Base-by-base conservation (phyloP, 2,888 invertebrate genomes). In the Mythimna lalbum region DNA sequence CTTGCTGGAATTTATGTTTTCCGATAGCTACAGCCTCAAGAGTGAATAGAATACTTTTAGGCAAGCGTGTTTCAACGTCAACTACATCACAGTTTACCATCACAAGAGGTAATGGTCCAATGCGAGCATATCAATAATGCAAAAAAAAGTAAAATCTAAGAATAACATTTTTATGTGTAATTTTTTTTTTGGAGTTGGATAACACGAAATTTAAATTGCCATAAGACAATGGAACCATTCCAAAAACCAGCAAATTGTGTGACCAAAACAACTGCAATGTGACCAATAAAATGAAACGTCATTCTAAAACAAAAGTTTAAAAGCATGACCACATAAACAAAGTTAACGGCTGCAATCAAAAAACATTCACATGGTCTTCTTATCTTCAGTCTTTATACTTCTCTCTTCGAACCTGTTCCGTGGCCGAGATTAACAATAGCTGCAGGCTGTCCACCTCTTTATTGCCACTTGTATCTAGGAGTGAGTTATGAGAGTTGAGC, bases 361-460 rank as follows among this genome's bases (percentile, higher is more conserved):
- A 87, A 81, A 87, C 86, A 89, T 90, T 90, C 89, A 89, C 89
- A 89, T 90, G 89, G 89, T 89, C 84, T 87, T 90, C 89, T 94
- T 94, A 94, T 95, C 93, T 93, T 78, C 77, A 77, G 84, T 85
- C 89, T 92, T 92, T 91, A 91, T 90, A 87, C 84, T 90, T 88
- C 87, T 87, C 88, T 89, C 87, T 88, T 87, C 84, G 88, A 92
- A 95, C 95, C 94, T 91, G 95, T 95, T 95, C 87, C 88, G 87
- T 88, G 85, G 86, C 84, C 88, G 88, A 90, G 90, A 93, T 91
- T 93, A 92, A 95, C 94, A 95, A 95, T 94, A 90, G 92, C 92
- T 89, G 88, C 89, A 87, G 92, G 92, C 94, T 90, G 92, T 91
- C 91, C 90, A 92, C 91, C 91, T 92, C 92, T 94, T 94, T 95